Evolutionary conservation across 2,888 invertebrate genomes (phyloP).

Genomic region (Tinea semifulvella): DNA sequence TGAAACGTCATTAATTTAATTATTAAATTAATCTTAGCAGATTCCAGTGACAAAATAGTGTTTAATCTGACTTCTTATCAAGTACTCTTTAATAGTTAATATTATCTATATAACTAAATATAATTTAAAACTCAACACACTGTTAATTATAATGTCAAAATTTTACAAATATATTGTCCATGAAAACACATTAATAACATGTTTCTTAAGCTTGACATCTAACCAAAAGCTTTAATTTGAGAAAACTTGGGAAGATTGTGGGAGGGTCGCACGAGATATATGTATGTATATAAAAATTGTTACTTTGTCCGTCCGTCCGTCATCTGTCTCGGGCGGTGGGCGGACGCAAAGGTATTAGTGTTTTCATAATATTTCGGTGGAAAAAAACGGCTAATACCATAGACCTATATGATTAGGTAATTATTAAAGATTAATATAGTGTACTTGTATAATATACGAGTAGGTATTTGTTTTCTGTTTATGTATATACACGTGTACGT

Average conservation of each 20-base stretch:
- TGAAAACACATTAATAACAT: conserved; percentile 8
- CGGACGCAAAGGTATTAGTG: conserved; percentile 33
- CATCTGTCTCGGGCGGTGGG: conserved; percentile 36
- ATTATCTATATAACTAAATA: neutral
- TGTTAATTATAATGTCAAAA: conserved; percentile 1
- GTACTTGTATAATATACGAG: too few species aligned
- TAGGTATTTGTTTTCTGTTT: too few species aligned
- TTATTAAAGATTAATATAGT: too few species aligned
- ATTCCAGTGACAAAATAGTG: too few species aligned
- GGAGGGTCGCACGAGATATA: conserved; percentile 5
- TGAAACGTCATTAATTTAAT: too few species aligned
- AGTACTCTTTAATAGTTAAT: too few species aligned
- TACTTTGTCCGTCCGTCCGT: conserved; percentile 25
- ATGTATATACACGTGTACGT: too few species aligned
- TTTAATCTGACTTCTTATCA: too few species aligned
- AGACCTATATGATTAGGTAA: too few species aligned
- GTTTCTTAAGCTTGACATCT: conserved; percentile 31
- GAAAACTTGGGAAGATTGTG: conserved; percentile 9
- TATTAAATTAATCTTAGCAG: too few species aligned
- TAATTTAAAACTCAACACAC: neutral
- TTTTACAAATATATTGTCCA: conserved; percentile 3
- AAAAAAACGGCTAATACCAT: too few species aligned
- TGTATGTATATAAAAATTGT: conserved; percentile 8
- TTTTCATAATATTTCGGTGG: conserved; percentile 25
- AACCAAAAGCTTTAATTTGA: conserved; percentile 40